Percentiles rank a stretch among this genome's conserved stretches.
phyloP scores from a whole-genome alignment of 1,140 invertebrate genomes.

The Prorops nasuta region DNA sequence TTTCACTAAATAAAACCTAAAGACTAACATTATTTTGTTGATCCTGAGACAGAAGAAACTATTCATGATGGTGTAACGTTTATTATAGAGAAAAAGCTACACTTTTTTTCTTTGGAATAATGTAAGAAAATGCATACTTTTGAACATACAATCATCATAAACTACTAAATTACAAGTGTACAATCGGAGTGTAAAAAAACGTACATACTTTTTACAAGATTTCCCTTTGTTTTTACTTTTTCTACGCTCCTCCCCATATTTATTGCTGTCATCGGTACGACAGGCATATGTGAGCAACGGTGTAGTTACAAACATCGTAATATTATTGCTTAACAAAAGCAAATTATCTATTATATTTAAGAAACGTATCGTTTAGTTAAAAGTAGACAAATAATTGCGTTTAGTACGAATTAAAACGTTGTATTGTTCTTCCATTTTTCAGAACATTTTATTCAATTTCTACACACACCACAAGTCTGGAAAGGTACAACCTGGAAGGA shows the following conservation, averaged over 20 bases:
- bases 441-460: too few relatives aligned
- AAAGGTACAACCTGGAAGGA: too few relatives aligned
- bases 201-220: constrained; percentile 5
- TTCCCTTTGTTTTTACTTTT: too few relatives aligned
- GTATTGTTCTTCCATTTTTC: too few relatives aligned
- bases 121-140: constrained; percentile 40
- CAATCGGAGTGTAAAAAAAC: constrained; percentile 39
- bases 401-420: too few relatives aligned
- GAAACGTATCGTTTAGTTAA: constrained; percentile 8
- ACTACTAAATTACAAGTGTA: constrained; percentile 46
- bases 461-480: too few relatives aligned
- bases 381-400: constrained; percentile 6
- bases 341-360: constrained; percentile 13
- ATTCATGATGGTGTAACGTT: too few relatives aligned
- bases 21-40: too few relatives aligned
- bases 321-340: constrained; percentile 4
- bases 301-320: neutral
- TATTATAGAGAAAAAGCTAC: constrained; percentile 43
- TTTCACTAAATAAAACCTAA: too few relatives aligned
- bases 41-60: too few relatives aligned
- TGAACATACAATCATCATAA: constrained; percentile 29
- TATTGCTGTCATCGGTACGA: neutral
- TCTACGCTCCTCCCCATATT: constrained; percentile 1
- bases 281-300: neutral
- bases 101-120: constrained; percentile 43